A percentile compares a stretch with the other conserved stretches of the same genome.
These are phyloP conservation scores for Cyphomyrmex costatus DNA, from an alignment of 1,140 invertebrate species.

Conservation along the genomic window DNA sequence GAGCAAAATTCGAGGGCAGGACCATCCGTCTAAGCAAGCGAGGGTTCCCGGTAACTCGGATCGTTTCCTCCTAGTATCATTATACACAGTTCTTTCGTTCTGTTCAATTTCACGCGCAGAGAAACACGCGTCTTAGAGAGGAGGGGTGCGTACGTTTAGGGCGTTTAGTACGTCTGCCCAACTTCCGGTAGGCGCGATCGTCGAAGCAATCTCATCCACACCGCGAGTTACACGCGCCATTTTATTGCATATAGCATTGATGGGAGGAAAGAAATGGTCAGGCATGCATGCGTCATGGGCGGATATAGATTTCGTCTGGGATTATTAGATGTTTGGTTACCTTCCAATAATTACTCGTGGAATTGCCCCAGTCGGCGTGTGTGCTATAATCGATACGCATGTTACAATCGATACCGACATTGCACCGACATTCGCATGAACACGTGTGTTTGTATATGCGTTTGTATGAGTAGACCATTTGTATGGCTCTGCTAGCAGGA, in stretches of 20 bases:
- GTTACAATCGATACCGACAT: slow-evolving; percentile 67
- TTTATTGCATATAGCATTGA: slow-evolving; percentile 55
- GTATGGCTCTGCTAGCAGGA: background rate
- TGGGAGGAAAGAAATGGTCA: background rate
- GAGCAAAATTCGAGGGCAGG: slow-evolving; percentile 29
- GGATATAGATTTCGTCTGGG: slow-evolving; percentile 73
- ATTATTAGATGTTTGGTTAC: slow-evolving; percentile 78
- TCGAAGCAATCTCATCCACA: slow-evolving; percentile 44
- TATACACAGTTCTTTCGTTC: slow-evolving; percentile 53
- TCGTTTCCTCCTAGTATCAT: slow-evolving; percentile 48
- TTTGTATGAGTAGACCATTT: background rate
- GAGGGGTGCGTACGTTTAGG: background rate
- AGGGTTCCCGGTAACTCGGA: background rate
- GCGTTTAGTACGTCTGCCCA: slow-evolving; percentile 65
- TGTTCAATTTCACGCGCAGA: slow-evolving; percentile 66
- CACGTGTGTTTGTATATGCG: background rate
- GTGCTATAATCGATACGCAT: slow-evolving; percentile 18
- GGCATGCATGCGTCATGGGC: background rate
- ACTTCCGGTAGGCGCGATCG: slow-evolving; percentile 70
- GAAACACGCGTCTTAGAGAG: slow-evolving; percentile 26
- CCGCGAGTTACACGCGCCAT: background rate
- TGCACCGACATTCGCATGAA: slow-evolving; percentile 5
- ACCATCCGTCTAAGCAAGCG: background rate
- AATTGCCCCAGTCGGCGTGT: slow-evolving; percentile 69
- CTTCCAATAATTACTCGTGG: slow-evolving; percentile 77